Base-by-base conservation (phyloP, 1,140 invertebrate genomes). In the Anadara kagoshimensis region DNA sequence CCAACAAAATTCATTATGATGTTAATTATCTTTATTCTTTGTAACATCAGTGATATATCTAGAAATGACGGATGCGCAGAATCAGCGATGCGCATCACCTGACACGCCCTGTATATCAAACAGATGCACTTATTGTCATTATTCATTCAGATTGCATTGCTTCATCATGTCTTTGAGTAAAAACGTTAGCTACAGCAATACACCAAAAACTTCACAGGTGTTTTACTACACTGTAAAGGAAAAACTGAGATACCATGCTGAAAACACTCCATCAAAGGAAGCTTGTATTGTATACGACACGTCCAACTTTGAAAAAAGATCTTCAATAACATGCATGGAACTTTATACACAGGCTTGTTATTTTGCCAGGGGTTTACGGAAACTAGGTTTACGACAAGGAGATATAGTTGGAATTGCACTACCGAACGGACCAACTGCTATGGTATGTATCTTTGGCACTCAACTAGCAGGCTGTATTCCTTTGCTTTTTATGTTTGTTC, bases 361-460 rank as follows among this genome's bases (percentile, higher is more conserved):
- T 16, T 61, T 61, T 61, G 58, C 58, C 0, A 61, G 18, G 0
- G 58, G 58, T 43, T 36, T 61, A n/a, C 26, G 29, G 0, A 20
- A 22, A n/a, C 58, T 61, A 36, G 58, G 58, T 0, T 20, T 61
- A 36, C 3, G n/a, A 10, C 29, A 61, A 18, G 29, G 29, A n/a
- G 58, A 61, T 26, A 61, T 26, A 11, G 29, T 61, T 7, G 58
- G 29, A 7, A 8, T 61, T 7, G 16, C 8, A 36, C n/a, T 44
- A 18, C 53, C 45, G 36, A 68, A 68, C 56, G 44, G 24, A 22
- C 49, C 29, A 12, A 54, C 57, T 4, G n/a, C 53, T 16, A 14
- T 68, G 36, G 54, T 68, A 29, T 44, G 41, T 12, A 57, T 41
- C 16, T 26, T 58, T 41, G 66, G 66, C 14, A 41, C 57, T 18